Conservation (phyloP, 2,113 vertebrate genomes). For the Micronisus gabar region DNA sequence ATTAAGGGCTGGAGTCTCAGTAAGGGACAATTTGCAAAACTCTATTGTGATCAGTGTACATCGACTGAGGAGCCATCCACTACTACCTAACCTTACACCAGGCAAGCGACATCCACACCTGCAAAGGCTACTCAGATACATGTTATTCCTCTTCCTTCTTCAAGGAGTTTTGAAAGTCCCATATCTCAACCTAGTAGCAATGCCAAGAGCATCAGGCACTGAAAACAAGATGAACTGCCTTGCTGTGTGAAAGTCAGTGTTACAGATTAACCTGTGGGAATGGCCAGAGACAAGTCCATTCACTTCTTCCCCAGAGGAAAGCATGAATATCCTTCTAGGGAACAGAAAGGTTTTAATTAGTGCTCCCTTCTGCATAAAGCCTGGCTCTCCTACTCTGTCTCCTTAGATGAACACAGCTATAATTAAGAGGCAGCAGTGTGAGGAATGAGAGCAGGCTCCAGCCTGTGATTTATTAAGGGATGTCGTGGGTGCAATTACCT, state of each 20-base stretch:
- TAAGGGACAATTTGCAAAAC: background rate
- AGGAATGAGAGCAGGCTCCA: slow-evolving; percentile 15
- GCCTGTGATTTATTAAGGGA: slow-evolving; percentile 7
- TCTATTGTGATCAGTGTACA: background rate
- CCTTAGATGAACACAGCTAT: background rate
- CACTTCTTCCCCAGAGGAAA: background rate
- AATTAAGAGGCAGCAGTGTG: slow-evolving; percentile 43
- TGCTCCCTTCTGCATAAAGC: background rate
- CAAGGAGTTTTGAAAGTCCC: background rate
- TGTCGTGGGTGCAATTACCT: background rate
- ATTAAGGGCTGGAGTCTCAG: background rate
- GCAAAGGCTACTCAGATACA: background rate
- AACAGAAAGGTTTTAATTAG: slow-evolving; percentile 34
- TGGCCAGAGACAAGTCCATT: background rate
- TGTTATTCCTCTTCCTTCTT: background rate
- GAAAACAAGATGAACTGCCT: background rate
- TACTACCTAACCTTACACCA: background rate
- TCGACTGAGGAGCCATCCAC: background rate
- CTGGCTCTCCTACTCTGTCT: background rate
- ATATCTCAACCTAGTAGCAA: background rate
- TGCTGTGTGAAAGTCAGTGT: background rate
- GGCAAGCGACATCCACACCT: background rate
- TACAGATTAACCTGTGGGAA: background rate
- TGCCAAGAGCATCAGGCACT: background rate
- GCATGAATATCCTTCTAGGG: background rate